Evolutionary conservation across 2,888 invertebrate genomes (phyloP).

Genomic region (Margaritifera margaritifera): DNA sequence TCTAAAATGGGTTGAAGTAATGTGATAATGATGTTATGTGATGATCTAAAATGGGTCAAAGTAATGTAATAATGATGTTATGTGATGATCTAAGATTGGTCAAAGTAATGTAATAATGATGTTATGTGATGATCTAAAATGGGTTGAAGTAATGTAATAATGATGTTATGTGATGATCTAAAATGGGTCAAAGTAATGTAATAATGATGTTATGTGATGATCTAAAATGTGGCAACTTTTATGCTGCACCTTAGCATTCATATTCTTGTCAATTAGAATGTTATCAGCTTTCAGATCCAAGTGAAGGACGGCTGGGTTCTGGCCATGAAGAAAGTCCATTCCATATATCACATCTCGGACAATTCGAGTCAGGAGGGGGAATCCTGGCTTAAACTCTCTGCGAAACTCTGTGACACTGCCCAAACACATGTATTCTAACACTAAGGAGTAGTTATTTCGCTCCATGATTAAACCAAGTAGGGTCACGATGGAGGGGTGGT

Average conservation of each 20-base stretch:
- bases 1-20: no score
- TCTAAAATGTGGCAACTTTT: no score
- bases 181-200: no score
- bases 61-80: no score
- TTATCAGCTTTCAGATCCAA: conserved; percentile 59
- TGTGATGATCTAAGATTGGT: no score
- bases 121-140: no score
- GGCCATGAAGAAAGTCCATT: conserved; percentile 50
- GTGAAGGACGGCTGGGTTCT: conserved; percentile 48
- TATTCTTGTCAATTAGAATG: conserved; percentile 46
- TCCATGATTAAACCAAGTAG: conserved; percentile 45
- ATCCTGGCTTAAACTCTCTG: conserved; percentile 29
- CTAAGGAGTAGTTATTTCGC: conserved; percentile 38
- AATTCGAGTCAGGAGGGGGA: conserved; percentile 37
- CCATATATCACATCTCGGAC: conserved; percentile 41
- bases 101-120: no score
- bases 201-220: no score
- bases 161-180: no score
- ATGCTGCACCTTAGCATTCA: conserved; percentile 47
- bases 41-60: no score
- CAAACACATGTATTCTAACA: conserved; percentile 53
- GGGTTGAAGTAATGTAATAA: no score
- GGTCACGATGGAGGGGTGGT: conserved; percentile 38
- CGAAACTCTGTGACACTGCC: conserved; percentile 41
- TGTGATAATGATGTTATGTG: no score